Conservation (phyloP, 2,113 vertebrate genomes). For the Cavia porcellus region DNA sequence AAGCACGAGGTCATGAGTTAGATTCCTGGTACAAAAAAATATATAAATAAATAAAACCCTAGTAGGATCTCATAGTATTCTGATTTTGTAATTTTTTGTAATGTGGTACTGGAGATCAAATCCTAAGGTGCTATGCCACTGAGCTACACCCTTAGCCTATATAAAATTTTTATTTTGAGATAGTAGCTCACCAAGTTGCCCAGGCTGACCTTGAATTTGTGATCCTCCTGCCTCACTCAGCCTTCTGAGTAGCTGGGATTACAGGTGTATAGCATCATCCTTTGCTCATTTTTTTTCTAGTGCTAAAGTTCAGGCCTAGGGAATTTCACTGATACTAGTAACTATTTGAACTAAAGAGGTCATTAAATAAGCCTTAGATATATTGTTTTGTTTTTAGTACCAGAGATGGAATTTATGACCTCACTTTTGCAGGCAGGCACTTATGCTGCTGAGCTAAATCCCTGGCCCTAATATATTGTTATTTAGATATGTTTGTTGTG, state of each 20-base stretch:
- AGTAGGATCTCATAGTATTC: slow-evolving; percentile 8
- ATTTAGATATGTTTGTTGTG: slow-evolving; percentile 4
- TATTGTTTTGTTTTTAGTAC: neutral
- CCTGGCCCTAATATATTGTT: neutral
- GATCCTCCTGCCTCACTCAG: neutral
- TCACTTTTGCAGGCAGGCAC: too few species aligned
- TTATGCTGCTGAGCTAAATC: too few species aligned
- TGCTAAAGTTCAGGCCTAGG: neutral
- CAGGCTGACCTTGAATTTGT: neutral
- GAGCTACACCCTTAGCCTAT: neutral
- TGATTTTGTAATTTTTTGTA: neutral
- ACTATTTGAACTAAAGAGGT: slow-evolving; percentile 46
- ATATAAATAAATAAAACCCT: neutral
- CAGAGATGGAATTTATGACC: too few species aligned
- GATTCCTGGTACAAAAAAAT: too few species aligned
- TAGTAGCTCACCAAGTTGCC: neutral
- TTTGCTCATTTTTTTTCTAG: neutral
- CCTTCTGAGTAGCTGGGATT: neutral
- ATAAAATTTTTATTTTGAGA: neutral
- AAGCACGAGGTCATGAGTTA: too few species aligned
- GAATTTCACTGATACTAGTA: slow-evolving; percentile 41
- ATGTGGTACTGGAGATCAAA: neutral
- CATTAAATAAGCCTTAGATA: neutral
- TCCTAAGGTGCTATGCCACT: neutral
- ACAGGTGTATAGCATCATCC: neutral